A percentile compares a stretch with the other conserved stretches of the same genome.
Evolutionary conservation across 1,140 invertebrate genomes (phyloP).

Genomic region (Oppia nitens): DNA sequence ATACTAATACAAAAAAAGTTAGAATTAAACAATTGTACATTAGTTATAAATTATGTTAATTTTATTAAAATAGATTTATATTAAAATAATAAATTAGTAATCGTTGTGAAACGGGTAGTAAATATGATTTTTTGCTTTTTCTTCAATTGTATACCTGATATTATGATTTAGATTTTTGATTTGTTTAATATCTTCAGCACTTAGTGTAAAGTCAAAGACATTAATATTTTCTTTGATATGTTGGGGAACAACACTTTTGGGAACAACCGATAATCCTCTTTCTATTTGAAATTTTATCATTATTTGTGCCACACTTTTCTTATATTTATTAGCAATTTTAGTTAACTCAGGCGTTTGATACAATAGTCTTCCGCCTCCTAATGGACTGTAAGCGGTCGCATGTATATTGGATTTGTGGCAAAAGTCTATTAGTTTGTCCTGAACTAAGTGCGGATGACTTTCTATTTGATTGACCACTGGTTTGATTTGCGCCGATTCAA

Average conservation of each 20-base stretch:
- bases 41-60: no score
- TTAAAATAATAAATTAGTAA: no score
- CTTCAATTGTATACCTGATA: background rate
- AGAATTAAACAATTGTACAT: no score
- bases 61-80: no score
- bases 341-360: background rate
- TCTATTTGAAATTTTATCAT: slow-evolving; percentile 56
- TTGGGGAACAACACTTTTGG: slow-evolving; percentile 51
- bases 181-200: slow-evolving; percentile 43
- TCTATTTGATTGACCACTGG: slow-evolving; percentile 23
- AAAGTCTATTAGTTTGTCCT: slow-evolving; percentile 22
- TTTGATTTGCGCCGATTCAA: slow-evolving; percentile 6
- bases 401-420: slow-evolving; percentile 26
- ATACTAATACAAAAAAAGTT: no score
- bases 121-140: background rate
- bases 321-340: slow-evolving; percentile 45
- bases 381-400: slow-evolving; percentile 29
- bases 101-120: slow-evolving; percentile 1
- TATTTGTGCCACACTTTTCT: slow-evolving; percentile 56
- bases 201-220: slow-evolving; percentile 47
- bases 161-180: slow-evolving; percentile 21
- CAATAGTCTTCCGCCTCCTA: slow-evolving; percentile 22
- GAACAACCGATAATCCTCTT: slow-evolving; percentile 53
- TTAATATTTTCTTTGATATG: slow-evolving; percentile 52
- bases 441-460: slow-evolving; percentile 24